Evolutionary conservation across 1,140 invertebrate genomes (phyloP).

Genomic region (Dolichoris vasculosae): DNA sequence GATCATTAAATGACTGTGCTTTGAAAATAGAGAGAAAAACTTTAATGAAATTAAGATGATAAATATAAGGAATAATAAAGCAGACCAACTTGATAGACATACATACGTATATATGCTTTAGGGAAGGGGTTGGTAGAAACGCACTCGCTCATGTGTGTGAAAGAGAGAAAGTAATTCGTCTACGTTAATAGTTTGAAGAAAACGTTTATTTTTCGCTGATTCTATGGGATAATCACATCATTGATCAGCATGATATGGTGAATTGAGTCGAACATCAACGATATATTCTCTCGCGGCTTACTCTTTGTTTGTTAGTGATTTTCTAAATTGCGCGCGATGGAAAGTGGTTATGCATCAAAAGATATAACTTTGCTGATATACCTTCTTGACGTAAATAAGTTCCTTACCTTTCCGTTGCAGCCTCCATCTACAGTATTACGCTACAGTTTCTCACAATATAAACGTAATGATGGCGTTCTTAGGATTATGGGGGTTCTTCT

Average conservation of each 20-base stretch:
- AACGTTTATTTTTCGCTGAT: constrained; percentile 50
- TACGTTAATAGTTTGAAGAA: constrained; percentile 3
- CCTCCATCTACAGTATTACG: constrained; percentile 17
- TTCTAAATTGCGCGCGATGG: constrained; percentile 64
- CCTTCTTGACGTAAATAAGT: constrained; percentile 71
- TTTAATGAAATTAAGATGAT: constrained; percentile 20
- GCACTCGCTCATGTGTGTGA: too few species aligned
- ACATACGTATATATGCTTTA: neutral
- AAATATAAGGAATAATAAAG: constrained; percentile 30
- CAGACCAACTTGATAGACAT: neutral
- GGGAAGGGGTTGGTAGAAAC: too few species aligned
- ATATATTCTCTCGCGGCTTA: constrained; percentile 18
- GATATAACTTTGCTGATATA: constrained; percentile 47
- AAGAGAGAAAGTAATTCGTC: neutral
- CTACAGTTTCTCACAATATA: constrained; percentile 62
- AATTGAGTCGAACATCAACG: constrained; percentile 18
- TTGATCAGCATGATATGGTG: constrained; percentile 42
- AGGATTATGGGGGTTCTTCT: constrained; percentile 28
- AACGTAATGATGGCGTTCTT: constrained; percentile 60
- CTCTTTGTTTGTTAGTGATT: constrained; percentile 72
- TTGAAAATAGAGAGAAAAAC: constrained; percentile 22
- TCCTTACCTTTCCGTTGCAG: constrained; percentile 58
- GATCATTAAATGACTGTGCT: constrained; percentile 41
- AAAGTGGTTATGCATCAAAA: neutral
- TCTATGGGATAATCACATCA: constrained; percentile 37